Conservation (phyloP, 2,797 vertebrate species). For the Enteromius fasciolatus region DNA sequence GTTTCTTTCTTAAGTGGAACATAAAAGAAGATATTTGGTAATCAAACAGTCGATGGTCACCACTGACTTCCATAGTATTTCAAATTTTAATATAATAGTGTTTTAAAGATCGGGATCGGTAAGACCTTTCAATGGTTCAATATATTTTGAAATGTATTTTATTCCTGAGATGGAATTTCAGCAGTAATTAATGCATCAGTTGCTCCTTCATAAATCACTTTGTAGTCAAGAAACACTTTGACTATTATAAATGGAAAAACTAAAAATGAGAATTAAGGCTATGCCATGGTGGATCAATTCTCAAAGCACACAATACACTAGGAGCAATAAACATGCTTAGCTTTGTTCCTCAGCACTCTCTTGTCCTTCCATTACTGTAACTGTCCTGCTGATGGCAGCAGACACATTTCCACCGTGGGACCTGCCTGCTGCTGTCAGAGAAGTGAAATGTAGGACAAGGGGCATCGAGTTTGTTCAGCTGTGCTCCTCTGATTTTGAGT, state of each 20-base stretch:
- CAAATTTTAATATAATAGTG: neutral
- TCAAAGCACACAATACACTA: neutral
- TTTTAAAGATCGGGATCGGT: neutral
- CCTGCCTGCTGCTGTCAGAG: neutral
- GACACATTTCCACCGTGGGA: constrained; percentile 17
- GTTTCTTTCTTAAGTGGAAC: too few species aligned
- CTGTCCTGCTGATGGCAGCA: constrained; percentile 56
- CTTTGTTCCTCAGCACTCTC: neutral
- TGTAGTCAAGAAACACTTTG: neutral
- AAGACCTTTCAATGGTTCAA: neutral
- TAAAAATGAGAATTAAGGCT: neutral
- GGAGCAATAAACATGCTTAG: neutral
- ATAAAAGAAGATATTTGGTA: too few species aligned
- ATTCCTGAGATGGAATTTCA: neutral
- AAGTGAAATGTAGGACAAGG: constrained; percentile 34
- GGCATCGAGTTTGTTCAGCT: constrained; percentile 42
- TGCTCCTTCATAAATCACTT: neutral
- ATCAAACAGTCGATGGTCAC: too few species aligned
- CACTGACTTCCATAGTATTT: too few species aligned
- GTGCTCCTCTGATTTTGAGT: constrained; percentile 26
- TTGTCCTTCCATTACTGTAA: neutral
- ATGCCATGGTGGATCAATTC: neutral
- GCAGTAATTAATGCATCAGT: neutral
- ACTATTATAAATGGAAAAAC: neutral
- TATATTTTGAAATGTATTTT: neutral